Evolutionary conservation across 2,888 invertebrate genomes (phyloP).

Genomic region (Cybosia mesomella): DNA sequence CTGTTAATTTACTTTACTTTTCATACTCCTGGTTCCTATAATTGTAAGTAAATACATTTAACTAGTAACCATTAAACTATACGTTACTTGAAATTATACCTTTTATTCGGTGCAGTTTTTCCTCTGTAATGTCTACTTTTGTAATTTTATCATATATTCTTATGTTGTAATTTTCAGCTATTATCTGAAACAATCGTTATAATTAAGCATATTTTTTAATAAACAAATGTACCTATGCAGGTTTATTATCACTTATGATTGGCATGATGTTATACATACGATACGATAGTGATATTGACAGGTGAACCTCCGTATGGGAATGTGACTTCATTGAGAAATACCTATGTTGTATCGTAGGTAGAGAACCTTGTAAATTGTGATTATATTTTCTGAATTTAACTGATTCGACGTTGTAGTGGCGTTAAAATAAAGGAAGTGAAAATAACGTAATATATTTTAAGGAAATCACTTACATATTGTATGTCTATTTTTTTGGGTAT

Average conservation of each 20-base stretch:
- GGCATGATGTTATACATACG: conserved; percentile 7
- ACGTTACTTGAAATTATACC: not conserved
- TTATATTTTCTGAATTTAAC: not conserved
- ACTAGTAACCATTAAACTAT: not conserved
- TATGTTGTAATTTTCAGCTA: not conserved
- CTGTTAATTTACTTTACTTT: conserved; percentile 52
- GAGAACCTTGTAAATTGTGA: not conserved
- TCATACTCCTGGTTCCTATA: conserved; percentile 40
- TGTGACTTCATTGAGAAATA: conserved; percentile 12
- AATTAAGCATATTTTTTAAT: not conserved
- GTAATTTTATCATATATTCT: conserved; percentile 23
- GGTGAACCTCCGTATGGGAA: not conserved
- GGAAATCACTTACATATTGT: not conserved
- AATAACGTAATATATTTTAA: not conserved
- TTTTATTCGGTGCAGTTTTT: conserved; percentile 13
- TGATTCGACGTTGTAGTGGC: not conserved
- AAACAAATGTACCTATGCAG: not conserved
- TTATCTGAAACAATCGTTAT: not conserved
- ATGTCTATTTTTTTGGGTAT: no score
- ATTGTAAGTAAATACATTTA: conserved; percentile 54
- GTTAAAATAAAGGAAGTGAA: not conserved
- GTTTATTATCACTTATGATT: not conserved
- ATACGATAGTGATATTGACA: conserved; percentile 24
- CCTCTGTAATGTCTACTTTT: conserved; percentile 36
- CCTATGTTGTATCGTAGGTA: not conserved